Evolutionary conservation across 2,888 invertebrate species (phyloP), one percentile per base, ranked within the genome.

Genomic region (Acronicta alni): DNA sequence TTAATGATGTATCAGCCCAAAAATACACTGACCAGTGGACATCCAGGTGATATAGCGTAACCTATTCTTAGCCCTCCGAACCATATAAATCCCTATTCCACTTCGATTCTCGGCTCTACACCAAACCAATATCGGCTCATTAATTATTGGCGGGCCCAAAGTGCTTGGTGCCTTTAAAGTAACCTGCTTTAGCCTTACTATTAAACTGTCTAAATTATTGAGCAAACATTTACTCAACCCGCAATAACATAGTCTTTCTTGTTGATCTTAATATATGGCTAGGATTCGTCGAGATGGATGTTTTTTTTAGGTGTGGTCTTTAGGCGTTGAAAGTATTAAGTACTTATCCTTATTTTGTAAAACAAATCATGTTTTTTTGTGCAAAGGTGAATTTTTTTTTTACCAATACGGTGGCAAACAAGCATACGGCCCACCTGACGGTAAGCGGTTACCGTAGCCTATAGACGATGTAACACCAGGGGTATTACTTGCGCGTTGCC

Each of bases 131-230:
- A 87, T 84, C 70, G 81, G 48, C 75, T 84, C 86, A 87, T 88
- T 83, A 86, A 87, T 86, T 80, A 88, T 86, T 84, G 63, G 62
- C 67, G 14, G 54, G 42, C 52, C 41, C 68, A 73, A 77, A 85
- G 85, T 82, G 82, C 75, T 77, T 82, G 82, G 75, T 77, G 75
- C 80, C 81, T 84, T 87, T 82, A 81, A 79, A 83, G 83, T 80
- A 80, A 79, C 81, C 79, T 76, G 65, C 68, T 73, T 72, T 62
- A 60, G 75, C 66, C 68, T 56, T 43, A 77, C 72, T 79, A 72
- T 80, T 78, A 71, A 77, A 80, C 65, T 61, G 73, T 55, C 51
- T 81, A 67, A 77, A 80, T 80, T 79, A 78, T 78, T 75, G 67
- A 79, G 59, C 51, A 63, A 65, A 70, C 67, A 75, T 77, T 79